Conservation (phyloP, 2,797 vertebrate genomes). For the Pangasius larnaudii region DNA sequence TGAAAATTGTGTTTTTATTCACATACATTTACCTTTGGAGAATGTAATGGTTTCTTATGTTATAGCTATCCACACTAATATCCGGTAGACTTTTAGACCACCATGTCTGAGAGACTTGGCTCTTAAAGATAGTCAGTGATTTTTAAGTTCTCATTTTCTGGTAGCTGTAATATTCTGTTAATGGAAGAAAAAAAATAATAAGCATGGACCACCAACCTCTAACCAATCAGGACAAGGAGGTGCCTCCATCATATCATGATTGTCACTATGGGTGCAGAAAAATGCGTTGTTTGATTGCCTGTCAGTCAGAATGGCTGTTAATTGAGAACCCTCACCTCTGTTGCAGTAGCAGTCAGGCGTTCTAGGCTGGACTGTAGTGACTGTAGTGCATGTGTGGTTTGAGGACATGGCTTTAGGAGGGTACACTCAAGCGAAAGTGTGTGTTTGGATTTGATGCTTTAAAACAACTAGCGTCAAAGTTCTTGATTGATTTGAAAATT, state of each 20-base stretch:
- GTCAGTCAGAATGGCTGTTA: neutral
- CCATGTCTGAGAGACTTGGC: neutral
- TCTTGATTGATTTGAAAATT: neutral
- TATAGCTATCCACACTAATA: neutral
- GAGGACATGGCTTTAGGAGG: neutral
- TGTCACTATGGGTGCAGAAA: neutral
- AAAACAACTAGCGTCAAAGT: neutral
- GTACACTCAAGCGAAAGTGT: neutral
- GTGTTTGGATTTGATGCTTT: neutral
- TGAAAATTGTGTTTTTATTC: neutral
- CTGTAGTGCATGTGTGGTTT: neutral
- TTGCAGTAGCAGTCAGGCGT: neutral
- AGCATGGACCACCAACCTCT: neutral
- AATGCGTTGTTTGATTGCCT: neutral
- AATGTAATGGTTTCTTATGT: conserved; percentile 1
- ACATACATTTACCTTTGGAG: neutral
- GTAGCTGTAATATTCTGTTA: neutral
- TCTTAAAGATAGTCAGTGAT: neutral
- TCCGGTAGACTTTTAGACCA: neutral
- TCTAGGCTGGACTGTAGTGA: neutral
- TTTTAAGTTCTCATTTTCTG: neutral
- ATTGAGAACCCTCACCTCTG: neutral
- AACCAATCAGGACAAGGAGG: neutral
- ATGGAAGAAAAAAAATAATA: neutral
- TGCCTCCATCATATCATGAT: neutral